Evolutionary conservation across 2,888 invertebrate species (phyloP), one percentile per base, ranked within the genome.

Genomic region (Leucophora obtusa): DNA sequence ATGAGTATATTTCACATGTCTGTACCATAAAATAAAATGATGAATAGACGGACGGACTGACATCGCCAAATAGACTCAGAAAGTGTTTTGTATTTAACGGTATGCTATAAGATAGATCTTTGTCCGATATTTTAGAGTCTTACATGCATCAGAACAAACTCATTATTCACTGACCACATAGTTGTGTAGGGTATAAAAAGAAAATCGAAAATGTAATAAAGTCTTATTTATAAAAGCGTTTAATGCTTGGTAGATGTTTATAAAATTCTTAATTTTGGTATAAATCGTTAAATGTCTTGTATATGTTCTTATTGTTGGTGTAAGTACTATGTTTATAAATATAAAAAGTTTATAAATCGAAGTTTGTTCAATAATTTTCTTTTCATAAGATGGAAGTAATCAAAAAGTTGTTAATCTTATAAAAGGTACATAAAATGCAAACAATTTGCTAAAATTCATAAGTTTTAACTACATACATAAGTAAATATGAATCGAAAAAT

Each of bases 391-490:
- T 56, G 33, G 50, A 72, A 68, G 72, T 72, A 72, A 78, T 72
- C 54, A 78, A 72, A 72, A 66, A 56, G 68, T 78, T 78, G 50
- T 73, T 72, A 65, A 78, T 73, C 60, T 68, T 50, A 51, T 33
- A 72, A 54, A 71, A 14, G 56, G 58, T 53, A 65, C 18, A 63
- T 58, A 58, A 58, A n/a, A 14, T 47, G n/a, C 43, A 14, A n/a
- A 6, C 43, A 47, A 47, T 47, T n/a, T 47, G 43, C 14, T 47
- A n/a, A 14, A 47, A 9, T 15, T 58, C 7, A 15, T 9, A 33
- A 56, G 5, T 43, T n/a, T 11, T 11, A 35, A 10, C 10, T 35
- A 35, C 35, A 10, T 21, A 21, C 21, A 21, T 21, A 21, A 21
- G 21, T 21, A 21, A 21, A 21, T 4, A 21, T 21, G 21, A 3